phyloP scores from a whole-genome alignment of 2,888 invertebrate species.

The Habroteleia sp. region DNA sequence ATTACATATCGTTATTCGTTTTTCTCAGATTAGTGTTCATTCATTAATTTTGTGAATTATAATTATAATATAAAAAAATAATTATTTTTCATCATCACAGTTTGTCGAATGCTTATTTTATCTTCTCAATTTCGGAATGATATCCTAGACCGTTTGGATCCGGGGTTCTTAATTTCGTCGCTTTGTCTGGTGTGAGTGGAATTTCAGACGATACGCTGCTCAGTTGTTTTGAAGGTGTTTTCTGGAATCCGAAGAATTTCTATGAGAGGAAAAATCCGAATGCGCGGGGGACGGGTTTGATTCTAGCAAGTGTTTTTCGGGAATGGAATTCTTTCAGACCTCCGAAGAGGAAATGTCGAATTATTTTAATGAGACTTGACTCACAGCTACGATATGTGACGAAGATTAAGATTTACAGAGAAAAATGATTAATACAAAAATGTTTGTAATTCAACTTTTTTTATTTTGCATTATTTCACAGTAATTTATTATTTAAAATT shows the following conservation, averaged over 20 bases:
- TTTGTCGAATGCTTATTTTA: slow-evolving; percentile 12
- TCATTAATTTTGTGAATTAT: no score
- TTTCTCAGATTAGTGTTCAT: no score
- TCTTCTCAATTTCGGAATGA: not conserved
- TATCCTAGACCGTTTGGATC: slow-evolving; percentile 21
- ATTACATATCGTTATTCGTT: not conserved
- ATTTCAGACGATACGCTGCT: slow-evolving; percentile 2
- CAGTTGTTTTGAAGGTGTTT: slow-evolving; percentile 42
- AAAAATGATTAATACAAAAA: slow-evolving; percentile 5
- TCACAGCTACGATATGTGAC: slow-evolving; percentile 4
- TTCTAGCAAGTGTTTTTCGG: slow-evolving; percentile 52
- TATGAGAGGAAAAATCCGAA: slow-evolving; percentile 39
- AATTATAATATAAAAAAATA: no score
- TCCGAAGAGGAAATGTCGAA: slow-evolving; percentile 47
- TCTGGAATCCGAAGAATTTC: slow-evolving; percentile 51
- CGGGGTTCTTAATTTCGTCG: slow-evolving; percentile 26
- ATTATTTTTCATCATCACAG: slow-evolving; percentile 15
- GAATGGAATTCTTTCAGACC: slow-evolving; percentile 22
- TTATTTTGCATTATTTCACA: no score
- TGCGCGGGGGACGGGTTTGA: slow-evolving; percentile 34
- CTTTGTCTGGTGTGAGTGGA: slow-evolving; percentile 28
- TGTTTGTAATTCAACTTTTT: no score
- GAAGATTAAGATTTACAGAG: slow-evolving; percentile 11
- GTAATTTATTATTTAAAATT: no score
- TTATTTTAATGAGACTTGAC: slow-evolving; percentile 47